Evolutionary conservation across 2,113 vertebrate genomes (phyloP), one percentile per base, ranked within the genome.

Genomic region (Ceyx melanurus): DNA sequence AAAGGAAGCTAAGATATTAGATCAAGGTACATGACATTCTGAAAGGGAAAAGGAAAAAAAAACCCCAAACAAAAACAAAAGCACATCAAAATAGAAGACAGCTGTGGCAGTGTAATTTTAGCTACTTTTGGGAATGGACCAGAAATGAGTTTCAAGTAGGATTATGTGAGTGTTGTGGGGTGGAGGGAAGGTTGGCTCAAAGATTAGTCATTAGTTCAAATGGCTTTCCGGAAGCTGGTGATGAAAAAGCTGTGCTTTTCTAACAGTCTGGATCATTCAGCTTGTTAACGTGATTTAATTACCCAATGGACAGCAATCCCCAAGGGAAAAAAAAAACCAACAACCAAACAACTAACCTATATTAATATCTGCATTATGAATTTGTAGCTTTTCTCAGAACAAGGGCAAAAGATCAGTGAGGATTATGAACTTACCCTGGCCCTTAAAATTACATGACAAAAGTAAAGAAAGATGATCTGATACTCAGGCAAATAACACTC

Each of bases 241-340:
- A 48, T 87, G 66, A 84, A 90, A 89, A 86, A 61, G 5, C 57
- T 71, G 15, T 53, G 61, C 37, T 72, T 83, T 29, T 84, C 46
- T 87, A 71, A 79, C 6, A 3, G 62, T 66, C 51, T 50, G 51
- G n/a, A 82, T 82, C 54, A 72, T 87, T 87, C 62, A n/a, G 23
- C 18, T 93, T 68, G 23, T 75, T 84, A 82, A 84, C 53, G 22
- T 79, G 66, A 88, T 64, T 88, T 89, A 85, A 57, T 79, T 93
- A 82, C 56, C 28, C 67, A 82, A 35, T 33, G 19, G 81, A 89
- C n/a, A 84, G 18, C 42, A 79, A 46, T 60, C 6, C 4, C 8
- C 20, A 88, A 62, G 33, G 37, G 73, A 81, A 66, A 81, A 60
- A 51, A 42, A 53, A 19, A n/a, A 18, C 18, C 31, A n/a, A 37